Evolutionary conservation across 2,888 invertebrate genomes (phyloP), one percentile per base, ranked within the genome.

Genomic region (Anorthoa munda): DNA sequence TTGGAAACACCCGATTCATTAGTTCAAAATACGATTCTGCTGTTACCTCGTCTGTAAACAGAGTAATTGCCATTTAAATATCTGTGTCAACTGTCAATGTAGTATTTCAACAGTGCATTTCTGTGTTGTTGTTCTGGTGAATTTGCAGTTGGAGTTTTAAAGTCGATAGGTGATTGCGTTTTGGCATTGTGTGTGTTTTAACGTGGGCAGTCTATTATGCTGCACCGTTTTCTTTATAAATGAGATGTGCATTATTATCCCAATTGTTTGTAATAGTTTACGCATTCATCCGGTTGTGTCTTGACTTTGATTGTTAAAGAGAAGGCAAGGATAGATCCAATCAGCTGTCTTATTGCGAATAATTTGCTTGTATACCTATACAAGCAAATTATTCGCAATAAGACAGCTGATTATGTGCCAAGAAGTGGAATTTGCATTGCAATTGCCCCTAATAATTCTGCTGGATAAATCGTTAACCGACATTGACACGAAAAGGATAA

Each of bases 61-160:
- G 31, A 58, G 69, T 39, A 39, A 39, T 72, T 70, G 73, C 70
- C 60, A 74, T 86, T 84, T 75, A 86, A 86, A 86, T 82, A 78
- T 77, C 77, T 82, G 81, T 79, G 75, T 75, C 77, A 77, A 77
- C 78, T 79, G 75, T 75, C 78, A 77, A 77, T 79, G 72, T 77
- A 85, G 79, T 73, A 75, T 84, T 78, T 66, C 73, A 60, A 73
- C 70, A 76, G 26, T 78, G 76, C 67, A 84, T 80, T 85, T 77
- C 53, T 81, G 68, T 77, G 75, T 84, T 75, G 71, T 77, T 58
- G 67, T 72, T 69, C 63, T 72, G 64, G 73, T 74, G 75, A 69
- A 79, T 80, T 79, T 69, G 61, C 76, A 51, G 66, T 66, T 75
- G 72, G 67, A 83, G 80, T 82, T 82, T 78, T 72, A 76, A 84